Base-by-base conservation (phyloP, 1,140 invertebrate species). In the Pseudoatta argentina region DNA sequence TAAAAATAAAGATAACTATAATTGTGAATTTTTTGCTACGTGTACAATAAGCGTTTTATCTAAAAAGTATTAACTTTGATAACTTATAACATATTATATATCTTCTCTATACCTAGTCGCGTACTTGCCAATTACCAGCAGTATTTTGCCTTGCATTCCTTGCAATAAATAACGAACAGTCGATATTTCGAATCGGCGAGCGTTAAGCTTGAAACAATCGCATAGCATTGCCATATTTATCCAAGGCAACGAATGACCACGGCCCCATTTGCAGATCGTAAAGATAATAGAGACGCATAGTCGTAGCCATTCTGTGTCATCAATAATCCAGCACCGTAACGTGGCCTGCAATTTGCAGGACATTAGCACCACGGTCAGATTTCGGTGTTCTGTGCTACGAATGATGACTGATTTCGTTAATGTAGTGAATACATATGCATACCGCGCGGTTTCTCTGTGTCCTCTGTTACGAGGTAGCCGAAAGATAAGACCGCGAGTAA, bases 241-340 rank as follows among this genome's bases (percentile, higher is more conserved):
- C 14, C 79, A 83, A 83, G 39, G 69, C 39, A 67, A 85, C 82
- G 82, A 85, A 85, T 66, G 63, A 78, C 59, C 73, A 21, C 82
- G 6, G 14, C 21, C 73, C 75, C 82, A 85, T 85, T 85, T 85
- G 73, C 73, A 79, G 85, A 86, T 86, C 64, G 85, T 81, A 81
- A 86, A 86, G 85, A 86, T 86, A 86, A 86, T 86, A 86, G 85
- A 86, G 85, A 86, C 76, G 76, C 85, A 79, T 86, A 67, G 85
- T 78, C 76, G 53, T 71, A 61, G 55, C 76, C 64, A 67, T 81
- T 81, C 76, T 61, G 34, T 44, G 67, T 64, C 85, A 86, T 86
- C 85, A 86, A 86, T 86, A 86, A 86, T 73, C 69, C 66, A 51
- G n/a, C 30, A 39, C 39, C 67, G 72, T 71, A 86, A 71, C 78